These are phyloP conservation scores for Antigone vipio DNA, from an alignment of 2,113 vertebrate genomes.

Conservation along the genomic window DNA sequence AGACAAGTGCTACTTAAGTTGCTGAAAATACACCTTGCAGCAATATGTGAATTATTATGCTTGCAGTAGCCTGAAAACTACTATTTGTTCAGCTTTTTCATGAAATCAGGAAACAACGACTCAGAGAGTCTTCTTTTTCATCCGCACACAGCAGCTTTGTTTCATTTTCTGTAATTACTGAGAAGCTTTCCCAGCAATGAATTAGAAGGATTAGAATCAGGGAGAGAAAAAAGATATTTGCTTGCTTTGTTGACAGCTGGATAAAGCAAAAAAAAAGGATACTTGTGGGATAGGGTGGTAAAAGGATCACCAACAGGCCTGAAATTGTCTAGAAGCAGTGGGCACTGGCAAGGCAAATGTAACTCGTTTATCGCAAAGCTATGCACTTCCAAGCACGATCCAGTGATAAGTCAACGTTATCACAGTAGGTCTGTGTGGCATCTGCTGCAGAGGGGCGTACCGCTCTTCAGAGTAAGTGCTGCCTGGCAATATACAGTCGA, in stretches of 20 bases:
- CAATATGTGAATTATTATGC: not conserved
- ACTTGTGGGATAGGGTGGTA: not conserved
- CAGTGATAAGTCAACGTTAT: not conserved
- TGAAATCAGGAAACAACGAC: not conserved
- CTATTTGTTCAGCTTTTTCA: not conserved
- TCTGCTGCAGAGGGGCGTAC: not conserved
- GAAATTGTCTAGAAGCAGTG: not conserved
- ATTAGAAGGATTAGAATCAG: not conserved
- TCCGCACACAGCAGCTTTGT: not conserved
- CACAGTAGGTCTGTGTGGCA: not conserved
- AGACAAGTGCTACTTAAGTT: not conserved
- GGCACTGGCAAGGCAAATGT: not conserved
- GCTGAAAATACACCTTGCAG: conserved; percentile 1
- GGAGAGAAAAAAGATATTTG: not conserved
- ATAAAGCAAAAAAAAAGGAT: not conserved
- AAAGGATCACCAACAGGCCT: not conserved
- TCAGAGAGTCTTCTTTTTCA: not conserved
- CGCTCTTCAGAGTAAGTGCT: not conserved
- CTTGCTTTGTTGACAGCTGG: not conserved
- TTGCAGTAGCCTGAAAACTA: not conserved
- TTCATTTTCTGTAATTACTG: not conserved
- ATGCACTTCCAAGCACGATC: not conserved
- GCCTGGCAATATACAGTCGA: not conserved
- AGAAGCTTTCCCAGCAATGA: not conserved
- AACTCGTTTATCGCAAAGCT: not conserved